Percentiles rank a stretch among this genome's conserved stretches.
phyloP scores from a whole-genome alignment of 2,797 vertebrate genomes.

The Hoplostethus atlanticus region DNA sequence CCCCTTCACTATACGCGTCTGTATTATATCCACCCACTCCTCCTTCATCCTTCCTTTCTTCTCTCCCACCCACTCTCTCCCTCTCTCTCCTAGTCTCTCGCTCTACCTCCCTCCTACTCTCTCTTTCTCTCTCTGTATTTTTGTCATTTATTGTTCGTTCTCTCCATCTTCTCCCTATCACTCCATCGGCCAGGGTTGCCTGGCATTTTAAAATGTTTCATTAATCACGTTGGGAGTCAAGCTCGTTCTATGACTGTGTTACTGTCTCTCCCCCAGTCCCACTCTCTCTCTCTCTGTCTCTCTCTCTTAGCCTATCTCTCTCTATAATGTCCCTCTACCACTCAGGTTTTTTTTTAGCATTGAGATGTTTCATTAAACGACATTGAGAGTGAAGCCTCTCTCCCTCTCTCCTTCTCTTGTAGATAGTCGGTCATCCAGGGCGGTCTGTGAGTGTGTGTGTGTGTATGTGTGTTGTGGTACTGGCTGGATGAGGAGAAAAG shows the following conservation, averaged over 20 bases:
- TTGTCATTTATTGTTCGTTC: constrained; percentile 23
- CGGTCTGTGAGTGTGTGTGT: constrained; percentile 11
- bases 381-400: constrained; percentile 38
- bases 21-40: constrained; percentile 40
- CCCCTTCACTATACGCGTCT: constrained; percentile 9
- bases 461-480: constrained; percentile 21
- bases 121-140: constrained; percentile 5
- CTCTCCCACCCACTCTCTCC: constrained; percentile 48
- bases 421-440: constrained; percentile 26
- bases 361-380: constrained; percentile 49
- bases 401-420: constrained; percentile 33
- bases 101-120: constrained; percentile 37
- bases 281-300: neutral
- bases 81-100: constrained; percentile 16
- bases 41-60: constrained; percentile 52
- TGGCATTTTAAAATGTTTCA: constrained; percentile 11
- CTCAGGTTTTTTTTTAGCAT: constrained; percentile 18
- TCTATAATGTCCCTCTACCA: neutral
- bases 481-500: constrained; percentile 71
- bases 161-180: constrained; percentile 8
- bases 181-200: constrained; percentile 10
- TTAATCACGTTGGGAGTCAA: neutral
- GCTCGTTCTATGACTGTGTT: neutral
- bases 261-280: neutral
- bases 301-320: neutral